These are phyloP conservation scores for Sphaeridia pumilis DNA, from an alignment of 2,888 invertebrate genomes.

Conservation along the genomic window DNA sequence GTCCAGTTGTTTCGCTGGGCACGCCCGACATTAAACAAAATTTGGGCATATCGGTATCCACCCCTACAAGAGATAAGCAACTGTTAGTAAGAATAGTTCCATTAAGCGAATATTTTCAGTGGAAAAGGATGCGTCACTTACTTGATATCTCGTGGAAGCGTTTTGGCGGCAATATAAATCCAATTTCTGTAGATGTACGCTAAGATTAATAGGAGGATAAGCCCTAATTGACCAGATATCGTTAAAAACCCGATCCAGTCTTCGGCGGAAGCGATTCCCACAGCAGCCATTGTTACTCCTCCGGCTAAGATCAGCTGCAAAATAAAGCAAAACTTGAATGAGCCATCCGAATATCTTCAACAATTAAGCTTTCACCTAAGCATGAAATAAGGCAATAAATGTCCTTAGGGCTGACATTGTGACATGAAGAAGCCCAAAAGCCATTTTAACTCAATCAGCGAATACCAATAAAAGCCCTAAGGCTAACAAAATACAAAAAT, in stretches of 20 bases:
- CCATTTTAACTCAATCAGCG: too few relatives aligned
- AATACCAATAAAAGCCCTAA: too few relatives aligned
- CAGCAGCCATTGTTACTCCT: slow-evolving; percentile 27
- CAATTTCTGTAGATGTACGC: slow-evolving; percentile 47
- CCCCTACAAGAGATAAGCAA: slow-evolving; percentile 48
- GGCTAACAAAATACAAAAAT: too few relatives aligned
- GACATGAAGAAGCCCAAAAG: too few relatives aligned
- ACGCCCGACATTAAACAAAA: slow-evolving; percentile 52
- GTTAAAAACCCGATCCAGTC: slow-evolving; percentile 28
- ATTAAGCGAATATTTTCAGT: not conserved
- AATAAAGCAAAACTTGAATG: too few relatives aligned
- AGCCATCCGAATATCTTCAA: too few relatives aligned
- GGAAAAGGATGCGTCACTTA: slow-evolving; percentile 43
- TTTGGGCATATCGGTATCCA: slow-evolving; percentile 53
- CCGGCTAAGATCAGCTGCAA: slow-evolving; percentile 13
- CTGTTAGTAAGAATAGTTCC: too few relatives aligned
- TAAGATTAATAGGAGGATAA: slow-evolving; percentile 22
- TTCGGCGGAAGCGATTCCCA: slow-evolving; percentile 25
- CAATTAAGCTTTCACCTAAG: too few relatives aligned
- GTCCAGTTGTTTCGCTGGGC: slow-evolving; percentile 59
- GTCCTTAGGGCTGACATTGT: too few relatives aligned
- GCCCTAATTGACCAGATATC: slow-evolving; percentile 27
- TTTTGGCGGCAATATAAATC: slow-evolving; percentile 61
- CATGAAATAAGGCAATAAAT: too few relatives aligned
- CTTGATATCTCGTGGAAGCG: slow-evolving; percentile 61